These are phyloP conservation scores for Galeopterus variegatus DNA, from an alignment of 2,113 vertebrate species.

Conservation along the genomic window DNA sequence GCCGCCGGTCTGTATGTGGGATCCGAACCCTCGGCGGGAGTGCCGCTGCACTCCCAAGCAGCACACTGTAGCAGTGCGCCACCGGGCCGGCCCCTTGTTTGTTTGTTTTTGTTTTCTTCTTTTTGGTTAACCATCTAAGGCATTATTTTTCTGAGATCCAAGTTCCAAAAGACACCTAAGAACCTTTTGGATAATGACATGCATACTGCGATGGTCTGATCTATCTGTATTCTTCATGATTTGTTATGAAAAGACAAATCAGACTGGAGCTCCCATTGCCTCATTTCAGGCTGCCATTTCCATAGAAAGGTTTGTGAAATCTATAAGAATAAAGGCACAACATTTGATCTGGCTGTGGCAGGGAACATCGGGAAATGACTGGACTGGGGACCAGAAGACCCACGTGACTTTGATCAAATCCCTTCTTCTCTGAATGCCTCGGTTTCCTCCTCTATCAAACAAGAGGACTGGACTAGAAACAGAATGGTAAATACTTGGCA, in stretches of 20 bases:
- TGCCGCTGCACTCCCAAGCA: too few relatives aligned
- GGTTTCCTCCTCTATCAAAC: not conserved
- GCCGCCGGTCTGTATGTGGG: too few relatives aligned
- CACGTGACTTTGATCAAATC: not conserved
- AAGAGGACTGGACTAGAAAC: not conserved
- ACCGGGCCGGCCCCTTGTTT: too few relatives aligned
- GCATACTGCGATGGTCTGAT: fast-evolving
- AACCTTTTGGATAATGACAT: not conserved
- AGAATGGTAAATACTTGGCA: not conserved
- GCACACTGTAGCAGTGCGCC: too few relatives aligned
- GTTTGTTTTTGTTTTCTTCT: not conserved
- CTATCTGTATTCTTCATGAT: not conserved
- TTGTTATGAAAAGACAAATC: not conserved
- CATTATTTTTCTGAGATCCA: not conserved
- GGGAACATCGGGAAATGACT: not conserved
- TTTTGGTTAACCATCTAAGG: not conserved
- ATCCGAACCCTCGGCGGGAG: too few relatives aligned
- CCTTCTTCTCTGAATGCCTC: not conserved
- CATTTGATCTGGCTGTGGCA: not conserved
- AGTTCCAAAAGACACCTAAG: not conserved
- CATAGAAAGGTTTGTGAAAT: not conserved
- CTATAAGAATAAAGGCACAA: not conserved
- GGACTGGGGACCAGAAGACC: not conserved
- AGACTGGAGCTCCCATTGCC: fast-evolving
- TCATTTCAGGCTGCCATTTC: not conserved